A percentile compares a stretch with the other conserved stretches of the same genome.
Evolutionary conservation across 2,888 invertebrate genomes (phyloP).

Genomic region (Temnothorax rugatulus): DNA sequence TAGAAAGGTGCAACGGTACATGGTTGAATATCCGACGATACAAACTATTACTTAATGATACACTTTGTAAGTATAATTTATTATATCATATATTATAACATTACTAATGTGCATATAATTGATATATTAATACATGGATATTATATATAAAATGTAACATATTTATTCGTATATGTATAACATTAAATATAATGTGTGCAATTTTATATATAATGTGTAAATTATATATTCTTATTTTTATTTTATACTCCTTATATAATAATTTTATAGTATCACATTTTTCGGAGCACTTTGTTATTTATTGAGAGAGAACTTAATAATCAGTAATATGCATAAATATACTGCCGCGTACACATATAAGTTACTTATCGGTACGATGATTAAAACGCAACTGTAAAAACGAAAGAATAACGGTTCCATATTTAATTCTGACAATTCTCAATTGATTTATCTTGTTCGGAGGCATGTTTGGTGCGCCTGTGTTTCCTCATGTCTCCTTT

Average conservation of each 20-base stretch:
- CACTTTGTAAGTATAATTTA: background rate
- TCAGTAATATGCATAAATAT: background rate
- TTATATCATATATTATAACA: background rate
- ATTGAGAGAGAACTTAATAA: slow-evolving; percentile 17
- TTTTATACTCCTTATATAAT: background rate
- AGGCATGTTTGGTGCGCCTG: slow-evolving; percentile 77
- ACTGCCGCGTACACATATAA: background rate
- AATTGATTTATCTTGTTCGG: slow-evolving; percentile 55
- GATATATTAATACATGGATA: background rate
- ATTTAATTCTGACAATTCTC: background rate
- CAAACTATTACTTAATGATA: background rate
- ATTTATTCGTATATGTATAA: no score
- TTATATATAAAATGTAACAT: no score
- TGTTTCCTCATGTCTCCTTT: slow-evolving; percentile 84
- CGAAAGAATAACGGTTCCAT: background rate
- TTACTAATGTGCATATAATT: no score
- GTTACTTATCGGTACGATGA: background rate
- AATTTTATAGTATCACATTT: slow-evolving; percentile 3
- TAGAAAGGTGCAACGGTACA: no score
- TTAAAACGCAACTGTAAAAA: background rate
- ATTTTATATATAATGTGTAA: no score
- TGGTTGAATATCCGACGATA: background rate
- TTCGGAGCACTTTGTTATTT: background rate
- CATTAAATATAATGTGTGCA: no score
- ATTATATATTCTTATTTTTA: background rate